A percentile compares a stretch with the other conserved stretches of the same genome.
Conservation (phyloP, 2,113 vertebrate genomes). For the Lepisosteus osseus region DNA sequence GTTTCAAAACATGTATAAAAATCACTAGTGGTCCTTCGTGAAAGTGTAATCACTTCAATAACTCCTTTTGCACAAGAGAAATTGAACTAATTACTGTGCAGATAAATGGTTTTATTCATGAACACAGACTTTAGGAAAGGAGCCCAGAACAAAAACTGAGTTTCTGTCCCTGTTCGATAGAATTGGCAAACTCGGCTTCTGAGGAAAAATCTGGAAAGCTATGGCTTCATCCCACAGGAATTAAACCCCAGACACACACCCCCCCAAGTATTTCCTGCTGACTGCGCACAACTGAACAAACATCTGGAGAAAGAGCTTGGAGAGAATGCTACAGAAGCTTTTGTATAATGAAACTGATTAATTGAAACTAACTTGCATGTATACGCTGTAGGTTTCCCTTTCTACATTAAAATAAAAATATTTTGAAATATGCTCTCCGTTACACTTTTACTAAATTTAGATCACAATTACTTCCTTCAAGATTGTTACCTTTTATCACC, state of each 20-base stretch:
- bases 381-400: too few species aligned
- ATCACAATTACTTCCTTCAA: too few species aligned
- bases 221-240: constrained; percentile 23
- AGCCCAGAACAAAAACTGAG: constrained; percentile 37
- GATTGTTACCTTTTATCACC: too few species aligned
- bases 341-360: neutral
- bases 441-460: too few species aligned
- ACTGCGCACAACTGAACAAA: constrained; percentile 27
- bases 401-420: too few species aligned
- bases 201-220: constrained; percentile 37
- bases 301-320: constrained; percentile 27
- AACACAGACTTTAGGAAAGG: constrained; percentile 15
- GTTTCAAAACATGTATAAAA: too few species aligned
- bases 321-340: neutral
- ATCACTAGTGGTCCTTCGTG: too few species aligned
- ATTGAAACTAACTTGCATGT: neutral
- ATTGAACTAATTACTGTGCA: too few species aligned
- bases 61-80: too few species aligned
- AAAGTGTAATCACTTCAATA: too few species aligned
- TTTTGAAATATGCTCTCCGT: too few species aligned
- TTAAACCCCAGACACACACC: constrained; percentile 22
- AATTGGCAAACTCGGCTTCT: constrained; percentile 30
- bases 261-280: constrained; percentile 40
- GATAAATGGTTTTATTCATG: too few species aligned
- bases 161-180: constrained; percentile 27